Base-by-base conservation (phyloP, 23 tunicate genomes). In the Oikopleura vanhoeffeni region DNA sequence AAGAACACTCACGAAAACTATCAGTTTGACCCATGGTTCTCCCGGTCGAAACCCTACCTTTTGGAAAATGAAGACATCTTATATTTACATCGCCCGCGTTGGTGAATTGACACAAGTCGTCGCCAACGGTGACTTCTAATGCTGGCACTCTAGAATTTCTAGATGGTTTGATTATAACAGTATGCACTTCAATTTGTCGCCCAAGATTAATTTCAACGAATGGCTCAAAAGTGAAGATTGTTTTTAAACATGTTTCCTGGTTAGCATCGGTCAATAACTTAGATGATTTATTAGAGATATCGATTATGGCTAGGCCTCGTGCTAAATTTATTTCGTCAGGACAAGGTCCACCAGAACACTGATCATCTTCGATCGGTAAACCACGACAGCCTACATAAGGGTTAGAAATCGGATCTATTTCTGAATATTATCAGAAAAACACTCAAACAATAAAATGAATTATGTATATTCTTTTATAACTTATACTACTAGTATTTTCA, bases 341-440 rank as follows among this genome's bases (percentile, higher is more conserved):
- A 32, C 79, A 71, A 2, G 79, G 79, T 4, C 79, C 79, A 71
- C 2, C 79, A 32, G 38, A 24, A 71, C 79, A 71, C 35, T 71
- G 34, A 3, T 32, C 79, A 30, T 71, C 79, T 32, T 71, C 79
- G 32, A 71, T 71, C 2, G 79, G 79, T 4, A 71, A 38, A 2
- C 79, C 79, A 2, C 79, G 79, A 71, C 79, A 71, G 34, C 79
- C 79, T n/a, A n/a, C n/a, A n/a, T n/a, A n/a, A n/a, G n/a, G n/a
- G n/a, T n/a, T n/a, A n/a, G n/a, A n/a, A n/a, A n/a, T n/a, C n/a
- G n/a, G n/a, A n/a, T n/a, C n/a, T n/a, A n/a, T n/a, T n/a, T n/a
- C n/a, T n/a, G n/a, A n/a, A n/a, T n/a, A n/a, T n/a, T n/a, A n/a
- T n/a, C n/a, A n/a, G n/a, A n/a, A n/a, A n/a, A n/a, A n/a, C n/a